Evolutionary conservation across 92 coral and sea anemone genomes (phyloP).

Genomic region (Muricea muricata): DNA sequence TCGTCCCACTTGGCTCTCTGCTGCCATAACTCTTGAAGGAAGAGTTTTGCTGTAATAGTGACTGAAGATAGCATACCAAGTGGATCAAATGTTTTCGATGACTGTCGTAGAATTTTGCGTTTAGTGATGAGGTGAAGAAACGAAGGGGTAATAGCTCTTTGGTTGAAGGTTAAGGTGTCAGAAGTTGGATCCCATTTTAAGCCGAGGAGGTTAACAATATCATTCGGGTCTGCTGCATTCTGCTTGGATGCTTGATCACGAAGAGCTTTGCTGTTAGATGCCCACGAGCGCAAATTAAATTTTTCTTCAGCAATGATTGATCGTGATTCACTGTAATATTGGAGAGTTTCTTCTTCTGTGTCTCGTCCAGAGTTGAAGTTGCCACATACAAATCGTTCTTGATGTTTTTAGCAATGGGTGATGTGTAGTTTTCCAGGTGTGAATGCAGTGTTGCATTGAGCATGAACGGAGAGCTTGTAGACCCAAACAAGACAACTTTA

Average conservation of each 20-base stretch:
- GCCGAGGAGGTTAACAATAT: too few relatives aligned
- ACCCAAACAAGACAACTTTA: constrained; percentile 11
- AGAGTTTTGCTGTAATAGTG: constrained; percentile 51
- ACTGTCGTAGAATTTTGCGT: constrained; percentile 33
- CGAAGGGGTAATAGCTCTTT: not conserved
- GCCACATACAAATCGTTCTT: constrained; percentile 33
- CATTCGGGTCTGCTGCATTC: not conserved
- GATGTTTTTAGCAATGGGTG: constrained; percentile 8
- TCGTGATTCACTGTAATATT: constrained; percentile 43
- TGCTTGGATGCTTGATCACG: not conserved
- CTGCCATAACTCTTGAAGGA: constrained; percentile 66
- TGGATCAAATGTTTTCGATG: constrained; percentile 45
- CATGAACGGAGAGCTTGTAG: constrained; percentile 44
- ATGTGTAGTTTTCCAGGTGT: constrained; percentile 9
- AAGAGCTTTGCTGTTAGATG: constrained; percentile 25
- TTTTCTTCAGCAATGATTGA: constrained; percentile 41
- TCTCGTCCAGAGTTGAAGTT: too few relatives aligned
- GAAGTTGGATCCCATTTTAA: not conserved
- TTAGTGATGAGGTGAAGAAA: constrained; percentile 17
- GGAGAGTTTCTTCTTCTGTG: constrained; percentile 40
- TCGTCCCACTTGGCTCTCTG: not conserved
- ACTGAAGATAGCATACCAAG: constrained; percentile 51
- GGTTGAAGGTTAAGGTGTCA: constrained; percentile 33
- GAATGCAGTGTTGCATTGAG: constrained; percentile 54
- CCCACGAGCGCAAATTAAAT: too few relatives aligned